Evolutionary conservation across 2,797 vertebrate species (phyloP), one percentile per base, ranked within the genome.

Genomic region (Ateles fusciceps): DNA sequence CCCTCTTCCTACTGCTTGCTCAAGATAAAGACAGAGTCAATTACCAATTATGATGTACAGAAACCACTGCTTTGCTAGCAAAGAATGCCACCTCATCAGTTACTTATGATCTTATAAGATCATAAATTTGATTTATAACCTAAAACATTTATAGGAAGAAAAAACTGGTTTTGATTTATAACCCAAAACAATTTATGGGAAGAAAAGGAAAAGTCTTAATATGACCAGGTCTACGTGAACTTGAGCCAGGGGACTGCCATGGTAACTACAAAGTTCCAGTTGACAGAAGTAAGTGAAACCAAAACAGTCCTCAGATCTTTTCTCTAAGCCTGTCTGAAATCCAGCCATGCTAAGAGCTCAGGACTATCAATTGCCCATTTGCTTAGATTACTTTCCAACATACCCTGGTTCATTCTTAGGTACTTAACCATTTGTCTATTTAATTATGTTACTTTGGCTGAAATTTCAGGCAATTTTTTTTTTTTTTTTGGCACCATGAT

Each of bases 271-370:
- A 75, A 50, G 12, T 89, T 93, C 13, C 50, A 75, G 42, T n/a
- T 74, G 33, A 80, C 71, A 68, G 19, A 94, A 80, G 46, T 61
- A 64, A 81, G 39, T 64, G 85, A 97, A 94, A 93, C 96, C 48
- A 22, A 79, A 95, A 76, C 26, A 33, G 50, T 42, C 30, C 76
- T 61, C 8, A 4, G 7, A 75, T 28, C 55, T 97, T 85, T 90
- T 48, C 39, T 75, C 39, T 36, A 30, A 93, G 19, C 30, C 39
- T 50, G 13, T 75, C n/a, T 30, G 21, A 96, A 94, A 50, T 28
- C 14, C 9, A 61, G 44, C 4, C 28, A 72, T 7, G 7, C 6
- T 76, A 36, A 90, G 30, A 83, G 12, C 59, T 85, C 50, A 46
- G 68, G 55, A 64, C 30, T 81, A 39, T 57, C 94, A 61, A 7